Base-by-base conservation (phyloP, 2,113 vertebrate genomes). In the Eonycteris spelaea region DNA sequence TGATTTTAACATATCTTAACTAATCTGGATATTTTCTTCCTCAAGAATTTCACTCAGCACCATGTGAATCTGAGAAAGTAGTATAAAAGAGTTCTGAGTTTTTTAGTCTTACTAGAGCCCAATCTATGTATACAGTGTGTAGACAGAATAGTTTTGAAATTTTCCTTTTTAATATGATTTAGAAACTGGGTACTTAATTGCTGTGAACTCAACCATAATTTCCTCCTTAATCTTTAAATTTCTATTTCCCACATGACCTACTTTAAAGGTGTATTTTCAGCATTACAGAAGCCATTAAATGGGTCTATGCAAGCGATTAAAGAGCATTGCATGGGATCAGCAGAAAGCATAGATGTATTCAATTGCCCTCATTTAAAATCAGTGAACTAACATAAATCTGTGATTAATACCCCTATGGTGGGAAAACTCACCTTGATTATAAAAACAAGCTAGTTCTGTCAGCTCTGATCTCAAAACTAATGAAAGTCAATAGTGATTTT, bases 191-290 rank as follows among this genome's bases (percentile, higher is more conserved):
- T 94, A 51, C 63, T 89, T 95, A 90, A 79, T 92, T 48, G 88
- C 33, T 71, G 7, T 38, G 28, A 89, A 51, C 24, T 82, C 57
- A 86, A 90, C 8, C 2, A 71, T 71, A 90, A 95, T 79, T 96
- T 92, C 57, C 51, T 86, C 35, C n/a, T 96, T 68, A 68, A 63
- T 90, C 30, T 68, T 95, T 92, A 94, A 48, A 73, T 85, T 95
- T 90, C 45, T 92, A 10, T 86, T 96, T 92, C n/a, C 74, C 74
- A 92, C 75, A 80, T 88, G 67, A 83, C 15, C 83, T 95, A 71
- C 71, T 71, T 90, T 59, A 85, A 90, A 91, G 71, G 30, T 77
- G 87, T 90, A 92, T 79, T 93, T 96, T 92, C 85, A 57, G n/a
- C 53, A 71, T 67, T 71, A 82, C 40, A 79, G 51, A 96, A 89